A percentile compares a stretch with the other conserved stretches of the same genome.
Conservation (phyloP, 2,797 vertebrate genomes). For the Meda fulgida region DNA sequence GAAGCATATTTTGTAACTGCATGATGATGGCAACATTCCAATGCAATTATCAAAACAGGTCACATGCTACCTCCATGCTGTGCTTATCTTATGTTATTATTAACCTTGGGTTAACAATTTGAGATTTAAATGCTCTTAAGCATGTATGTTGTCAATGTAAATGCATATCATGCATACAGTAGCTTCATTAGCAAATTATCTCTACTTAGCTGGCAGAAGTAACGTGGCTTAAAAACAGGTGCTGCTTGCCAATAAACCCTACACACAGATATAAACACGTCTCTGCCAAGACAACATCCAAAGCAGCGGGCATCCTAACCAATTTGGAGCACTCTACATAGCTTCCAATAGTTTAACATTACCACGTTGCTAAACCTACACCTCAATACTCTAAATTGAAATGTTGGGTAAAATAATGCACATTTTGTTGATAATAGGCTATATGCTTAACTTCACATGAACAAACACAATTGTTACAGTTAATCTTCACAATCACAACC, state of each 20-base stretch:
- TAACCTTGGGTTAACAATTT: background rate
- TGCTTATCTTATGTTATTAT: background rate
- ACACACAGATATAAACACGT: background rate
- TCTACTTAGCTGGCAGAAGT: background rate
- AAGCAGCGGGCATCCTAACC: background rate
- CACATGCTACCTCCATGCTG: background rate
- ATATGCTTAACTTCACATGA: too few species aligned
- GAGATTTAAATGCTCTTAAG: background rate
- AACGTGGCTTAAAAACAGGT: constrained; percentile 1
- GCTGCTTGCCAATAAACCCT: background rate
- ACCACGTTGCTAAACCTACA: background rate
- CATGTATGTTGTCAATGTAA: background rate
- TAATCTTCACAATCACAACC: too few species aligned
- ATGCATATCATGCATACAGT: background rate
- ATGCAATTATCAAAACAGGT: background rate
- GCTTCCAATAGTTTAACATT: background rate
- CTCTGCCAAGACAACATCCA: background rate
- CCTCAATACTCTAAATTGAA: background rate
- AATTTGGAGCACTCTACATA: background rate
- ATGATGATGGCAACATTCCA: background rate
- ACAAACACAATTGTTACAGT: too few species aligned
- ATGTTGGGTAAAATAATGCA: background rate
- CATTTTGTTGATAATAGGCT: background rate
- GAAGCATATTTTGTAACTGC: background rate
- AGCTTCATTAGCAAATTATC: constrained; percentile 17